Evolutionary conservation across 2,888 invertebrate genomes (phyloP), one percentile per base, ranked within the genome.

Genomic region (Tortrix viridana): DNA sequence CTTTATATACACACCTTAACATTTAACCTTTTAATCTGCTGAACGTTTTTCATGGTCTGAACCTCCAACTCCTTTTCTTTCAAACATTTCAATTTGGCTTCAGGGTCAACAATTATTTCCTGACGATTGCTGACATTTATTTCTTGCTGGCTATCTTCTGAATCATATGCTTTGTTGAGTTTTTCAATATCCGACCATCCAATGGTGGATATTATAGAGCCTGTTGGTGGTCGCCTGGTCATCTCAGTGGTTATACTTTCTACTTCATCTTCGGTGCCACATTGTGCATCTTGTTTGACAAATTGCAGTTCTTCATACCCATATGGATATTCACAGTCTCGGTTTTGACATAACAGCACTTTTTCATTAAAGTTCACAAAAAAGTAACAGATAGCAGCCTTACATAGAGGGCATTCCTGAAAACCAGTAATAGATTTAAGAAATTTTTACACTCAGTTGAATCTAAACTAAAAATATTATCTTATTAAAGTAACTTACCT

Each of bases 391-490:
- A 88, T 67, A 52, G 72, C 66, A 3, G 80, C 76, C 12, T 71
- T 71, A 68, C 89, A 89, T 6, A 85, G 63, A 0, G 88, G 88
- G 59, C 89, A 89, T 16, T 76, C 61, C 88, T 90, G 80, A 37
- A 79, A 81, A 32, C 43, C 7, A 57, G 53, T 16, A 43, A n/a
- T n/a, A n/a, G n/a, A n/a, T n/a, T n/a, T n/a, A n/a, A n/a, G n/a
- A n/a, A n/a, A n/a, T n/a, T n/a, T n/a, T n/a, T n/a, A n/a, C n/a
- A n/a, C n/a, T n/a, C n/a, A n/a, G n/a, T n/a, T n/a, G n/a, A n/a
- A n/a, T n/a, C n/a, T n/a, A n/a, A n/a, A n/a, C n/a, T n/a, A n/a
- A n/a, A n/a, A n/a, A n/a, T n/a, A n/a, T n/a, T n/a, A n/a, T n/a
- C n/a, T n/a, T n/a, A n/a, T n/a, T n/a, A n/a, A n/a, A n/a, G n/a